Evolutionary conservation across 2,797 vertebrate genomes (phyloP).

Genomic region (Spinus olivaceus): DNA sequence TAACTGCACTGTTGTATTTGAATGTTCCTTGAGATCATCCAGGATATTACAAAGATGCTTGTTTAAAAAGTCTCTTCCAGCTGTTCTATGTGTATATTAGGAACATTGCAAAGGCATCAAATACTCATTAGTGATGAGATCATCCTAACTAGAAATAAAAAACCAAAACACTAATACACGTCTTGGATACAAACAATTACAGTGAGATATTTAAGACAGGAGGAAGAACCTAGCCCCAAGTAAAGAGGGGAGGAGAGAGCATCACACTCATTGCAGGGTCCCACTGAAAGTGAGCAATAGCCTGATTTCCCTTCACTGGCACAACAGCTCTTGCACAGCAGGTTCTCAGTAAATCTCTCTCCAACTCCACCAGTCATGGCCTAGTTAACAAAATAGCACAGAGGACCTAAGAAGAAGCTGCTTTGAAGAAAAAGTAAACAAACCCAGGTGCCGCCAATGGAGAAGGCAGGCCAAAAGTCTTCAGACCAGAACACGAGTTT

Average conservation of each 20-base stretch:
- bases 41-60: constrained; percentile 9
- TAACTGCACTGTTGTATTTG: neutral
- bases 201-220: neutral
- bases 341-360: neutral
- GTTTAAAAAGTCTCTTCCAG: constrained; percentile 15
- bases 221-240: neutral
- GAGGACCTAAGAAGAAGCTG: neutral
- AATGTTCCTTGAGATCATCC: constrained; percentile 20
- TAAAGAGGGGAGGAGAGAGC: neutral
- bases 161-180: neutral
- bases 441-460: neutral
- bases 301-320: neutral
- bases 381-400: neutral
- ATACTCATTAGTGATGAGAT: neutral
- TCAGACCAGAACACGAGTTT: neutral
- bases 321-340: neutral
- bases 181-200: neutral
- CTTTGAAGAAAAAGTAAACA: neutral
- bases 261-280: neutral
- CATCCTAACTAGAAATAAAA: neutral
- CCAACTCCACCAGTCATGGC: neutral
- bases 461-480: neutral
- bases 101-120: constrained; percentile 30
- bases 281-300: neutral
- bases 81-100: neutral